Base-by-base conservation (phyloP, 2,113 vertebrate species). In the Pica pica region DNA sequence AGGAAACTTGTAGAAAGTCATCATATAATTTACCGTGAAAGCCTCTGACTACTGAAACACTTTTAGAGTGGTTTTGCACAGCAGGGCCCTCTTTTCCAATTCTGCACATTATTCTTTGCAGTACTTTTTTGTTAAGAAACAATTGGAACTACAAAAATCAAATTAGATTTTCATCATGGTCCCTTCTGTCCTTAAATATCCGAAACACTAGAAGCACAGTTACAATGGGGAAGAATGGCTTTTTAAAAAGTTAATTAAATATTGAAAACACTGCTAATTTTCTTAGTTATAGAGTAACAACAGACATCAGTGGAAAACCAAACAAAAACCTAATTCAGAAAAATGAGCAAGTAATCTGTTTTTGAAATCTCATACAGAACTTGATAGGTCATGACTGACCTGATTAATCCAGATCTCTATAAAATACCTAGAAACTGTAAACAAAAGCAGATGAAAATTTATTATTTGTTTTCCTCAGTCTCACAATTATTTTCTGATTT, bases 41-140 rank as follows among this genome's bases (percentile, higher is more conserved):
- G 73, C 90, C 47, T 89, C 76, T 74, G 75, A 94, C 42, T 88
- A 82, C 86, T 90, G 80, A 53, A 95, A 68, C 70, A 69, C 70
- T 93, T 88, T 47, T 37, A 52, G 68, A 85, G 82, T 55, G 71
- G 63, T 69, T 95, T 86, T 83, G 93, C 93, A 90, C 93, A 95
- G 92, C 90, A 79, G 93, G 95, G 63, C 44, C 41, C 86, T 92
- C 73, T 90, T 92, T 83, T 68, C 76, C 79, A 86, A 33, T 95
- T 94, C 78, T 95, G 88, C 83, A 75, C 73, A 21, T 95, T 91
- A 93, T 81, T 92, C 82, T 81, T 79, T 77, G 77, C 84, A 83
- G 67, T 47, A 61, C 37, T 39, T 87, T 95, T 95, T 85, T 90
- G 95, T 94, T 61, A 80, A 79, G 82, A 63, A 93, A 95, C 84